Evolutionary conservation across 2,888 invertebrate genomes (phyloP), one percentile per base, ranked within the genome.

Genomic region (Myopa tessellatipennis): DNA sequence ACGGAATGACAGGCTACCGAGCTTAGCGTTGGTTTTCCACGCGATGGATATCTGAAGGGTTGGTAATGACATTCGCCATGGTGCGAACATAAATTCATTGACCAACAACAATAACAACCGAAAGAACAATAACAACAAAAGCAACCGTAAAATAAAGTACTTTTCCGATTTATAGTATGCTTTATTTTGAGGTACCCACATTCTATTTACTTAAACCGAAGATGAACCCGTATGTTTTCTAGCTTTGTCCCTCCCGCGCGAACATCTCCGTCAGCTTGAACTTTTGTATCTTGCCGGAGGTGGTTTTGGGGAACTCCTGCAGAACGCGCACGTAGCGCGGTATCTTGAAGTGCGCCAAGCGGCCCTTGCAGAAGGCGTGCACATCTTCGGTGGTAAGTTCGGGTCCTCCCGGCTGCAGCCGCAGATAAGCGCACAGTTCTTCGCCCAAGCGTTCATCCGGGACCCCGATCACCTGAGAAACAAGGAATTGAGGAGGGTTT

Each of bases 231-330:
- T 4, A 16, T 38, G 55, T 12, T 7, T 16, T 38, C 38, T 63
- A 63, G 4, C 38, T 65, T 10, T 38, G 16, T 5, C 65, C 65
- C 36, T 65, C 14, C 38, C 10, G 6, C 65, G 34, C 26, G 7
- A 82, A 82, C 26, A 83, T 45, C 80, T 90, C 83, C 50, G 85
- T 86, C 65, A 93, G 84, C 81, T 90, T 89, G 81, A 90, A 92
- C 86, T 95, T 95, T 85, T 94, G 93, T 77, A 95, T 90, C 89
- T 95, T 96, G n/a, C 95, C 95, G 1, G 94, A 93, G 0, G 91
- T 89, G 0, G 95, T 96, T 85, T 93, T 92, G 0, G 95, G 95
- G 86, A 93, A 95, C 0, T 91, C 91, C 0, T 92, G 89, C 0
- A 93, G 90, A 83, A 94, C 91, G 75, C 90, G 86, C 3, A 95